Evolutionary conservation across 2,797 vertebrate species (phyloP).

Genomic region (Podarcis lilfordi): DNA sequence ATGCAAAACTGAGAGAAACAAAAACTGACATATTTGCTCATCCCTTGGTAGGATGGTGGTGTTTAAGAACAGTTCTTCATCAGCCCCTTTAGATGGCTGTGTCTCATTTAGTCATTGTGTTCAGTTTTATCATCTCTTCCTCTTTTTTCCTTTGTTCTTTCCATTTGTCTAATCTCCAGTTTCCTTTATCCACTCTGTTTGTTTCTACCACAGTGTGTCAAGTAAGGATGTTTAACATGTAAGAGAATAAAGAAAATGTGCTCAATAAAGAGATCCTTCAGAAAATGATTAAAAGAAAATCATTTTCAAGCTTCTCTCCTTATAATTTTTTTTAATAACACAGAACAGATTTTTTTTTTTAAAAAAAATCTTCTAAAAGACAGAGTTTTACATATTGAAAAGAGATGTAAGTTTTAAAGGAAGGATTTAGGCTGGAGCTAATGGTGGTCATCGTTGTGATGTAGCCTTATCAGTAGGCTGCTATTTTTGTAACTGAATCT

Average conservation of each 20-base stretch:
- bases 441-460: constrained; percentile 42
- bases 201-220: constrained; percentile 44
- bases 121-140: constrained; percentile 50
- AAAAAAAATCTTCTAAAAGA: constrained; percentile 51
- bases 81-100: constrained; percentile 46
- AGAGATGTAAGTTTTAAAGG: constrained; percentile 53
- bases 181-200: constrained; percentile 61
- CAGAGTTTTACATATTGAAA: constrained; percentile 64
- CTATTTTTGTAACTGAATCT: constrained; percentile 33
- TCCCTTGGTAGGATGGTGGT: background rate
- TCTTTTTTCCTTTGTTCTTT: constrained; percentile 52
- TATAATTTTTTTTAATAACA: constrained; percentile 63
- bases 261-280: constrained; percentile 37
- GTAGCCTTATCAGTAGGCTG: constrained; percentile 38
- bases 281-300: constrained; percentile 46
- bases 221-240: constrained; percentile 42
- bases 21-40: too few relatives aligned
- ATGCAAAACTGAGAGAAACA: too few relatives aligned
- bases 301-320: constrained; percentile 54
- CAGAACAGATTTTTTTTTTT: constrained; percentile 19
- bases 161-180: constrained; percentile 60
- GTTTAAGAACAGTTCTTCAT: constrained; percentile 55
- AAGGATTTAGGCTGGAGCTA: constrained; percentile 36
- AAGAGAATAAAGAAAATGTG: constrained; percentile 23
- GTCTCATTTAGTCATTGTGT: constrained; percentile 56